Evolutionary conservation across 2,113 vertebrate genomes (phyloP).

Genomic region (Laterallus jamaicensis): DNA sequence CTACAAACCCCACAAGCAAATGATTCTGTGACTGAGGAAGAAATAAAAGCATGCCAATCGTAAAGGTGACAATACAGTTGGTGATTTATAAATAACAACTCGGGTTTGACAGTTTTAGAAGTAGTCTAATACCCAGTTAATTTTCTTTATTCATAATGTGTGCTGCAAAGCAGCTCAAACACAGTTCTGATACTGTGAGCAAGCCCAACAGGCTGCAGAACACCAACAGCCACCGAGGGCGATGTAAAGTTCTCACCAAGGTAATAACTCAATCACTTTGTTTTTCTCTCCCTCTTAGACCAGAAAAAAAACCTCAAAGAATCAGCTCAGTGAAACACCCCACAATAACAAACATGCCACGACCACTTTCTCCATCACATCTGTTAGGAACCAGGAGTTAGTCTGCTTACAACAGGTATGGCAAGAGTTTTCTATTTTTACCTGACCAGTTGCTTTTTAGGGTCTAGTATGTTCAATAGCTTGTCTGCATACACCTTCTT

Average conservation of each 20-base stretch:
- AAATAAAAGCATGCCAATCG: neutral
- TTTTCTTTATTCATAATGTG: neutral
- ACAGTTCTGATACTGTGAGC: neutral
- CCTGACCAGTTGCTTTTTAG: constrained; percentile 99
- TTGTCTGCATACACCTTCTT: constrained; percentile 99
- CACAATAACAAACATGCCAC: neutral
- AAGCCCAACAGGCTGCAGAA: neutral
- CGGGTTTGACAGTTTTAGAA: neutral
- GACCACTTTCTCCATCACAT: neutral
- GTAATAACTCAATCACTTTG: neutral
- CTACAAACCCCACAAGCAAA: neutral
- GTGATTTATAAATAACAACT: neutral
- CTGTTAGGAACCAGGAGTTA: neutral
- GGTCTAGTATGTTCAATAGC: constrained; percentile 97
- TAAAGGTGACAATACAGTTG: neutral
- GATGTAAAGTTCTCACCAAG: neutral
- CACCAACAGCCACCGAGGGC: neutral
- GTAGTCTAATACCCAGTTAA: neutral
- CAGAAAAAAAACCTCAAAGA: neutral
- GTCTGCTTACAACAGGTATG: constrained; percentile 3
- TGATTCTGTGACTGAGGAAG: neutral
- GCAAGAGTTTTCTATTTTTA: constrained; percentile 62
- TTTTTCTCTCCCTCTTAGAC: neutral
- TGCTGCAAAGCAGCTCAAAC: neutral
- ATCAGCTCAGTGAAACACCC: neutral